phyloP scores from a whole-genome alignment of 2,888 invertebrate species.

The Blastobasis lacticolella region DNA sequence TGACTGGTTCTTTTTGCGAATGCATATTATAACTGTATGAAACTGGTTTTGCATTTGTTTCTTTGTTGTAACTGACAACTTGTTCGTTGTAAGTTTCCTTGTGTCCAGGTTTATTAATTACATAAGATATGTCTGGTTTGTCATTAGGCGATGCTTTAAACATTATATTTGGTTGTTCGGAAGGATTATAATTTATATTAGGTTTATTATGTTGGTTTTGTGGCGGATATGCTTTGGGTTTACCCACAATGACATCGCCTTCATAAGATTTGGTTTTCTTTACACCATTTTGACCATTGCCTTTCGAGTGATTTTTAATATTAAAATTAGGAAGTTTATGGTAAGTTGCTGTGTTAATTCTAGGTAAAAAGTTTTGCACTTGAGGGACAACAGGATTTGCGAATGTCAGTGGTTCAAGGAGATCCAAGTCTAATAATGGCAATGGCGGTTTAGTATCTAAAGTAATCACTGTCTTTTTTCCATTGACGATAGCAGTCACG shows the following conservation, averaged over 20 bases:
- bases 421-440: conserved; percentile 52
- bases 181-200: too few species aligned
- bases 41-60: conserved; percentile 48
- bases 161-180: conserved; percentile 29
- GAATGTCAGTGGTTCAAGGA: conserved; percentile 60
- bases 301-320: conserved; percentile 32
- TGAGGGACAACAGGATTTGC: conserved; percentile 63
- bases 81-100: conserved; percentile 57
- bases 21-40: conserved; percentile 45
- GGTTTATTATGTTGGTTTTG: conserved; percentile 34
- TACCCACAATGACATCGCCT: conserved; percentile 28
- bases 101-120: conserved; percentile 53
- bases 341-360: conserved; percentile 48
- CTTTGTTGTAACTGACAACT: conserved; percentile 52
- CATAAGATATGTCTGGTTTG: conserved; percentile 49
- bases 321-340: conserved; percentile 37
- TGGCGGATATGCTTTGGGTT: conserved; percentile 28
- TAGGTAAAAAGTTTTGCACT: conserved; percentile 63
- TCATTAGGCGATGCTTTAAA: conserved; percentile 35
- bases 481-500: conserved; percentile 47
- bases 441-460: conserved; percentile 48
- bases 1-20: conserved; percentile 41
- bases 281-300: conserved; percentile 40
- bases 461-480: conserved; percentile 47
- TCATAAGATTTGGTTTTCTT: conserved; percentile 48